Evolutionary conservation across 2,888 invertebrate species (phyloP), one percentile per base, ranked within the genome.

Genomic region (Torymus auratus): DNA sequence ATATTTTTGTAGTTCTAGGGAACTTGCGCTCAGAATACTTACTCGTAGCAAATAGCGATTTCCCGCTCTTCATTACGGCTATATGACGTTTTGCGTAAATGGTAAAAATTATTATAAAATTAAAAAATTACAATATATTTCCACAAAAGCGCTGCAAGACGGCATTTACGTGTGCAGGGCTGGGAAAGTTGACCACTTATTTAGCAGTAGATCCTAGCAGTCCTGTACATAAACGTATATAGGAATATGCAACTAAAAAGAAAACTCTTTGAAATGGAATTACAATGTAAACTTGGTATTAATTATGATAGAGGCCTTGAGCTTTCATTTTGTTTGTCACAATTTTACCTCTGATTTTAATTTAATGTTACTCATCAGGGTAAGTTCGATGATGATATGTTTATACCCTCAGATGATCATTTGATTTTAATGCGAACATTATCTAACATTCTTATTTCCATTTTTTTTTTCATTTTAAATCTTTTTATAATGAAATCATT

Each of bases 1-100:
- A 80, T 89, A 88, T 89, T 89, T 88, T 89, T 89, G 87, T 88
- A 89, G 89, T 86, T 88, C 83, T 88, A 89, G 88, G 83, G 85
- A 84, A 87, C 84, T 88, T 85, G 85, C 84, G 86, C 86, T 88
- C 87, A 85, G 84, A 88, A 87, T 85, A 88, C 84, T 86, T 85
- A 86, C 83, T 86, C 84, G 85, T 84, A 81, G 79, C 62, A 83
- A 85, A 82, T 86, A 85, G 83, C 82, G 85, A 84, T 86, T 86
- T 85, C 82, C 69, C 83, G 82, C 84, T 85, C 84, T 73, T 77
- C 65, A 75, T 62, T 52, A 77, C 65, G 67, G 53, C 53, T 56
- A 61, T 28, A 28, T 72, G 56, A 68, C 53, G 15, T 69, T 79
- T 69, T 50, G 68, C 55, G 58, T 65, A 84, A 84, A 60, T 20